Percentiles rank a stretch among this genome's conserved stretches.
Evolutionary conservation across 2,113 vertebrate species (phyloP).

Genomic region (Crocuta crocuta): DNA sequence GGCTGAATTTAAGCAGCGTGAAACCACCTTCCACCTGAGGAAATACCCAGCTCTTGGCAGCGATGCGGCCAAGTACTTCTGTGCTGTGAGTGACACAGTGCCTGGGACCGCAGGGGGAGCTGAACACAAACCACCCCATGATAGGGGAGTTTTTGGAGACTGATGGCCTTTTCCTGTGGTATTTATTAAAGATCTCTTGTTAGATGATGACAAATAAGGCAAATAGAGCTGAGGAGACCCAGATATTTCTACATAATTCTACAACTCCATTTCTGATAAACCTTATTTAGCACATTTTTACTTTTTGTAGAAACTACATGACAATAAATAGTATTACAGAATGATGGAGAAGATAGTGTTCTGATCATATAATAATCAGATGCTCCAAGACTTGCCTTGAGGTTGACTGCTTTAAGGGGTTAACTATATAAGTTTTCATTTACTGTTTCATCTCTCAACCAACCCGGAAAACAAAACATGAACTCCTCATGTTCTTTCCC

Average conservation of each 20-base stretch:
- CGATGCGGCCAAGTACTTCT: slow-evolving; percentile 21
- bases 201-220: neutral
- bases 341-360: neutral
- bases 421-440: neutral
- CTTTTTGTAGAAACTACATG: neutral
- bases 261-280: neutral
- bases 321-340: neutral
- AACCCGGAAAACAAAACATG: neutral
- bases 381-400: neutral
- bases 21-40: slow-evolving; percentile 53
- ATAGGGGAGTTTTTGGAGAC: neutral
- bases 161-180: neutral
- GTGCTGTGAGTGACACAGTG: neutral
- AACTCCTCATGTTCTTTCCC: neutral
- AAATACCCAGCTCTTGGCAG: neutral
- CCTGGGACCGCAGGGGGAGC: neutral
- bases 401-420: neutral
- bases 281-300: neutral
- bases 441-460: neutral
- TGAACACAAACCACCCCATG: neutral
- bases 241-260: neutral
- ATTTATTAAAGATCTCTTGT: neutral
- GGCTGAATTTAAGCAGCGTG: neutral
- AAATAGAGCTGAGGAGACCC: neutral
- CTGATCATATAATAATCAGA: neutral